phyloP scores from a whole-genome alignment of 2,797 vertebrate species.

The Masticophis lateralis region DNA sequence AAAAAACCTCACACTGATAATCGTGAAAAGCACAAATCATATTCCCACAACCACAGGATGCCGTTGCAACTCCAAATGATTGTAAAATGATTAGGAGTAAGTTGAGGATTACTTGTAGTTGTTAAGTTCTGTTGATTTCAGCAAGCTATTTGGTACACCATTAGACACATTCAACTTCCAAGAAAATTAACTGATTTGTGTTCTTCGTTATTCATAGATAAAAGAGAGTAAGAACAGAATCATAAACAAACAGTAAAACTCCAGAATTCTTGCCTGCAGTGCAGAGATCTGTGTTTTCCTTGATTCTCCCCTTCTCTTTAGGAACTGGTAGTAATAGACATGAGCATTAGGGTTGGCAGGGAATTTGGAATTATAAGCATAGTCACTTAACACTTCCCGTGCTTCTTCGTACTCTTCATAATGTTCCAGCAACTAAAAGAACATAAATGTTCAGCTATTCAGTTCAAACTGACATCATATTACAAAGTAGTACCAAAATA shows the following conservation, averaged over 20 bases:
- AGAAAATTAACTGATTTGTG: neutral
- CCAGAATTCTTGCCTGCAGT: constrained; percentile 78
- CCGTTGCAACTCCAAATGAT: neutral
- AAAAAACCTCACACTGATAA: neutral
- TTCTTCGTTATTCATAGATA: neutral
- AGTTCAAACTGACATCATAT: neutral
- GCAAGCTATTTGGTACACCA: neutral
- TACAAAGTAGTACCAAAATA: neutral
- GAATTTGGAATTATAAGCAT: constrained; percentile 82
- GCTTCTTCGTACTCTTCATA: constrained; percentile 77
- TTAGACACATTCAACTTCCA: neutral
- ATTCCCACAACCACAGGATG: neutral
- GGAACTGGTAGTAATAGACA: constrained; percentile 82
- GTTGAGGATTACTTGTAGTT: neutral
- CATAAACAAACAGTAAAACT: neutral
- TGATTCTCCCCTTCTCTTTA: constrained; percentile 75
- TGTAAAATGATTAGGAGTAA: neutral
- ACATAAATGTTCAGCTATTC: neutral
- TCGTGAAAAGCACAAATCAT: neutral
- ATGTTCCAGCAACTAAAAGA: constrained; percentile 85
- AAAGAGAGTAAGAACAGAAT: neutral
- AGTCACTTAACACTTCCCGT: constrained; percentile 77
- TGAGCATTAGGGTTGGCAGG: constrained; percentile 92
- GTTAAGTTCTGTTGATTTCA: neutral
- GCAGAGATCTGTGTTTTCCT: constrained; percentile 70